Conservation (phyloP, 2,888 invertebrate genomes). For the Uropetala carovei region DNA sequence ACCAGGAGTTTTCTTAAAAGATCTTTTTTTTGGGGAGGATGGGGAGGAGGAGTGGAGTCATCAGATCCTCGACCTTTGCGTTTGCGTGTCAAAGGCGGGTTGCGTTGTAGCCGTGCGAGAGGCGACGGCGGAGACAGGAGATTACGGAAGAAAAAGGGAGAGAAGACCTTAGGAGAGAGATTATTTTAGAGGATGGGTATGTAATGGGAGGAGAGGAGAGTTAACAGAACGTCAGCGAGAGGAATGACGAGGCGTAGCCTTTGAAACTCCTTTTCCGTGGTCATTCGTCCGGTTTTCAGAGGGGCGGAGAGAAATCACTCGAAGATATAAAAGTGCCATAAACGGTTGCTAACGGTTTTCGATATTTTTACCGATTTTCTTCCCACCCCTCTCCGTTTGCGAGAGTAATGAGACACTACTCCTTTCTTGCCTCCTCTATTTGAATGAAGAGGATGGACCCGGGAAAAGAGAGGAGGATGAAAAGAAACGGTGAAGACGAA, state of each 20-base stretch:
- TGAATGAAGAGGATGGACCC: background rate
- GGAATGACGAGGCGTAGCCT: background rate
- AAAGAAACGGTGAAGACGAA: background rate
- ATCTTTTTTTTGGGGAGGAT: background rate
- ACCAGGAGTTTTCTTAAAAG: no score
- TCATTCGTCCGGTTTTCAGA: constrained; percentile 7
- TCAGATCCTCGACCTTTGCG: background rate
- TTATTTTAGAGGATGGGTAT: background rate
- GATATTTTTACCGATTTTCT: constrained; percentile 28
- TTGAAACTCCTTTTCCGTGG: constrained; percentile 1
- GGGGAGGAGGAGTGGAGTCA: no score
- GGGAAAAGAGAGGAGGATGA: background rate
- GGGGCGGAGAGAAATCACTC: constrained; percentile 3
- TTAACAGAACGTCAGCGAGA: background rate
- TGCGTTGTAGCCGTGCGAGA: background rate
- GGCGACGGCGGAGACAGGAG: background rate
- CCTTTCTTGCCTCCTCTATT: background rate
- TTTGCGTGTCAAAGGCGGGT: background rate
- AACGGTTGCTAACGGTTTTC: constrained; percentile 8
- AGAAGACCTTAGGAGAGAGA: background rate
- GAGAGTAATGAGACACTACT: background rate
- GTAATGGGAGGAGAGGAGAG: background rate
- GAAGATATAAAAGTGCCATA: constrained; percentile 5
- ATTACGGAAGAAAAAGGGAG: background rate
- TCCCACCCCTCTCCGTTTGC: background rate